Conservation (phyloP, 2,113 vertebrate species). For the Actenoides hombroni region DNA sequence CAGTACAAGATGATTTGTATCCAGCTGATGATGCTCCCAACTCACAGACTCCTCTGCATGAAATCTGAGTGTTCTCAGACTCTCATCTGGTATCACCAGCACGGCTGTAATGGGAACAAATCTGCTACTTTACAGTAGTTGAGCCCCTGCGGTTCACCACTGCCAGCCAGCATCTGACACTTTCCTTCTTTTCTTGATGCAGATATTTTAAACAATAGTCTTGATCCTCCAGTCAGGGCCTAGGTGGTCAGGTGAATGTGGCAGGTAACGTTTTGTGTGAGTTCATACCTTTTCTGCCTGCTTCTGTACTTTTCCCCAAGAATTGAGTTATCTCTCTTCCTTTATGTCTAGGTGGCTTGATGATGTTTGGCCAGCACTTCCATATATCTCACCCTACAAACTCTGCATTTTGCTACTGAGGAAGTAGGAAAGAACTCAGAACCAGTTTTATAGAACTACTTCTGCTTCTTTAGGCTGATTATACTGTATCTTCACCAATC, state of each 20-base stretch:
- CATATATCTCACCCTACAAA: neutral
- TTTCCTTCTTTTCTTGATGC: neutral
- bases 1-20: neutral
- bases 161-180: neutral
- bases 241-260: neutral
- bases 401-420: neutral
- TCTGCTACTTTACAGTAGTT: neutral
- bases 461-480: neutral
- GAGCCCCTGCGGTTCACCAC: too few species aligned
- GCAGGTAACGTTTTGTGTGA: neutral
- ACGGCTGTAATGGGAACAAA: neutral
- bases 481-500: neutral
- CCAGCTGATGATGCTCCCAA: neutral
- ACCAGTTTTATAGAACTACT: neutral
- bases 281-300: neutral
- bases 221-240: neutral
- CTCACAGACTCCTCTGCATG: neutral
- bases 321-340: neutral
- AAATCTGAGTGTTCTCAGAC: neutral
- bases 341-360: neutral
- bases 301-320: neutral
- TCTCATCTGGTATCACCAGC: neutral
- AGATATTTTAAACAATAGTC: neutral
- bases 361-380: neutral
- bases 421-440: neutral